These are phyloP conservation scores for Calameuta idolon DNA, from an alignment of 2,888 invertebrate species.

Conservation along the genomic window DNA sequence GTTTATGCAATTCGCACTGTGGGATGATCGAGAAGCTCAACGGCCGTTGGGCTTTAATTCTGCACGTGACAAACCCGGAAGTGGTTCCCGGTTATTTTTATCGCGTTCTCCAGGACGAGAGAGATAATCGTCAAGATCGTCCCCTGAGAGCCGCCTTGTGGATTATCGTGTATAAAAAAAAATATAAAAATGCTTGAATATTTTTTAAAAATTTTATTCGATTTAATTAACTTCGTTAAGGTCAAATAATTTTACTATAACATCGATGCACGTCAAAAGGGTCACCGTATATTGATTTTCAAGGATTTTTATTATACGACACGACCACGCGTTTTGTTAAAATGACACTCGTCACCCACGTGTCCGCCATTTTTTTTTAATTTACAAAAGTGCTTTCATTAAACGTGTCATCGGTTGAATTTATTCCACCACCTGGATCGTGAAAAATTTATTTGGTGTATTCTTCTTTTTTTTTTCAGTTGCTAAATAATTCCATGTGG, in stretches of 20 bases:
- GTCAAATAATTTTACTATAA: not conserved
- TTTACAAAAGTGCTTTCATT: not conserved
- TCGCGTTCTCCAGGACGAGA: not conserved
- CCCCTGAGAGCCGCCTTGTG: not conserved
- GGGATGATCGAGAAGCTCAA: not conserved
- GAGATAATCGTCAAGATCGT: not conserved
- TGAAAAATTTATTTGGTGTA: not conserved
- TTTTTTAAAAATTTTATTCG: not conserved
- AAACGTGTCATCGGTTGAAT: not conserved
- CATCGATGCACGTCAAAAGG: not conserved
- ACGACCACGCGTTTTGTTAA: not conserved
- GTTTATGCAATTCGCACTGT: not conserved
- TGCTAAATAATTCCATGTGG: not conserved
- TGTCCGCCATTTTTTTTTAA: not conserved
- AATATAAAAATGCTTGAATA: not conserved
- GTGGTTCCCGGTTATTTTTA: not conserved
- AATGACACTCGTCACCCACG: not conserved
- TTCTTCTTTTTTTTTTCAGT: not conserved
- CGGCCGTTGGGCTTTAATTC: constrained; percentile 16
- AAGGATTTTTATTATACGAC: not conserved
- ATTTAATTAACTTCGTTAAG: not conserved
- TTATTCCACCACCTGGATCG: not conserved
- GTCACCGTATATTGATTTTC: not conserved
- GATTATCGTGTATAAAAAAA: not conserved
- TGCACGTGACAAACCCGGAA: constrained; percentile 17